Evolutionary conservation across 2,113 vertebrate species (phyloP).

Genomic region (Chaetops frenatus): DNA sequence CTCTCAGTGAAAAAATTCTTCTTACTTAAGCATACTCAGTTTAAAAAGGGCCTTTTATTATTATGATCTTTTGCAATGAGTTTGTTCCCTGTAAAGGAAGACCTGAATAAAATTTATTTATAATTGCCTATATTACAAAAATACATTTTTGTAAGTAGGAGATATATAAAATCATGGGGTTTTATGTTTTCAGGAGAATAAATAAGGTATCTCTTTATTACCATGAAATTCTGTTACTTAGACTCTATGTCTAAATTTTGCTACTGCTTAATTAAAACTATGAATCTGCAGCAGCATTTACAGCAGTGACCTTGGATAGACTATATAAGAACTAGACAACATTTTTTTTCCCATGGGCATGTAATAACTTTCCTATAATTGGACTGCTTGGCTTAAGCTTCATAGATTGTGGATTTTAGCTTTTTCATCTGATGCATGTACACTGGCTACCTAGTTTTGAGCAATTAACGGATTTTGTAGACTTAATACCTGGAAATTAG

Average conservation of each 20-base stretch:
- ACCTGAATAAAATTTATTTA: background rate
- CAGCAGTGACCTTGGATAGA: background rate
- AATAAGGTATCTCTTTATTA: background rate
- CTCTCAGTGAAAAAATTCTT: background rate
- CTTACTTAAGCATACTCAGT: background rate
- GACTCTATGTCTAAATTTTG: background rate
- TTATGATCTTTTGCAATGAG: background rate
- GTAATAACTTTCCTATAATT: background rate
- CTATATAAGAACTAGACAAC: background rate
- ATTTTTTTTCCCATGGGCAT: background rate
- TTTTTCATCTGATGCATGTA: background rate
- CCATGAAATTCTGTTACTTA: background rate
- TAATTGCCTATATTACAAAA: background rate
- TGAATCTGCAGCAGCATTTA: background rate
- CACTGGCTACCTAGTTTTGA: background rate
- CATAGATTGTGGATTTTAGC: background rate
- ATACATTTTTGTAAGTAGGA: background rate
- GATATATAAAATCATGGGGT: background rate
- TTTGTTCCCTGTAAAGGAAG: background rate
- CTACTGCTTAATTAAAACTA: slow-evolving; percentile 33
- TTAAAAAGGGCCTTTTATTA: background rate
- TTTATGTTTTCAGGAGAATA: background rate
- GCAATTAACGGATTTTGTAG: background rate
- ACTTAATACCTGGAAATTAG: background rate
- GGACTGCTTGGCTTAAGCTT: background rate